Percentiles rank a stretch among this genome's conserved stretches.
These are phyloP conservation scores for Brachyptera putata DNA, from an alignment of 2,888 invertebrate species.

Conservation along the genomic window DNA sequence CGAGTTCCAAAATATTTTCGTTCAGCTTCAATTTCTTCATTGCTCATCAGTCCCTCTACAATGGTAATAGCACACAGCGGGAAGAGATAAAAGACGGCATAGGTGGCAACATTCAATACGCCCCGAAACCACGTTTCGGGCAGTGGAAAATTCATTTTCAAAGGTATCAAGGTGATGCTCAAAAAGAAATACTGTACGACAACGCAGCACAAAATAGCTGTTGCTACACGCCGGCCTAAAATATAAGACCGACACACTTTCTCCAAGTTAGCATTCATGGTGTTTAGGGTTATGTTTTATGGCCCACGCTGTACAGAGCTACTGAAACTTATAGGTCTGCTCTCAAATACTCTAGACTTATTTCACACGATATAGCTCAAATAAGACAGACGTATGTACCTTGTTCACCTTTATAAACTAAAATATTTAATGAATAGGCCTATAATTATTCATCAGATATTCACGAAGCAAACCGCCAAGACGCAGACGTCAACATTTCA, in stretches of 20 bases:
- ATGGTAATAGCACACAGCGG: conserved; percentile 61
- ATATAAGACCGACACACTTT: not conserved
- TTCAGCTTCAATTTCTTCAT: conserved; percentile 62
- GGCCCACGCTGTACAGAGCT: too few relatives aligned
- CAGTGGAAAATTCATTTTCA: conserved; percentile 60
- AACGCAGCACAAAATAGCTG: conserved; percentile 58
- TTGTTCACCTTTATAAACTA: too few relatives aligned
- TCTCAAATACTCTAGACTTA: too few relatives aligned
- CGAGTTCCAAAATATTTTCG: conserved; percentile 60
- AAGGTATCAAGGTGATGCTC: conserved; percentile 41
- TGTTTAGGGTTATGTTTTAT: too few relatives aligned
- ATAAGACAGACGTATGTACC: too few relatives aligned
- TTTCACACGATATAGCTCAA: too few relatives aligned
- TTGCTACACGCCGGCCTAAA: conserved; percentile 53
- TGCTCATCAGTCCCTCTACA: conserved; percentile 66
- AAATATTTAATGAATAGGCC: too few relatives aligned
- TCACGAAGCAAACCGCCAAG: too few relatives aligned
- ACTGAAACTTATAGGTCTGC: too few relatives aligned
- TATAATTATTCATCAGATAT: too few relatives aligned
- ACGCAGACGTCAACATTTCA: too few relatives aligned
- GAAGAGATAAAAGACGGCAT: conserved; percentile 62
- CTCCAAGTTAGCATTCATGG: too few relatives aligned
- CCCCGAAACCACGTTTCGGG: conserved; percentile 61
- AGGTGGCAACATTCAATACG: conserved; percentile 54
- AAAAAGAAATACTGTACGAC: conserved; percentile 42